These are phyloP conservation scores for Rhamphomyia laevipes DNA, from an alignment of 2,888 invertebrate species.

Conservation along the genomic window DNA sequence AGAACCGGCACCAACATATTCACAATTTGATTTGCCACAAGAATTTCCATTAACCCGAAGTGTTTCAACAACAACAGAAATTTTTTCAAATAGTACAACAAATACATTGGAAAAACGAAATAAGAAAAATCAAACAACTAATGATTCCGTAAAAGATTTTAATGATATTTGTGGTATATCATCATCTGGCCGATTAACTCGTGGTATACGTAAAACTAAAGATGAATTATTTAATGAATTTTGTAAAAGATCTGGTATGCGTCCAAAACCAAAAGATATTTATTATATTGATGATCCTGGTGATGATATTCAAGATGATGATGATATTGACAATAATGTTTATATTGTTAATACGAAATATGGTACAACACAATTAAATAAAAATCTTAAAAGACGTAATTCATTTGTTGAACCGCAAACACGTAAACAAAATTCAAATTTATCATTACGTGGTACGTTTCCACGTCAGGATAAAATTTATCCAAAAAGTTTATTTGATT, in stretches of 20 bases:
- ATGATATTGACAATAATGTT: conserved; percentile 13
- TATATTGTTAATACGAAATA: conserved; percentile 18
- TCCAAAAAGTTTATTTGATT: conserved; percentile 23
- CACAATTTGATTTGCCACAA: conserved; percentile 23
- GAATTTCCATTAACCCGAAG: conserved; percentile 35
- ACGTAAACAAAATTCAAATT: conserved; percentile 30
- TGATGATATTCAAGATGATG: conserved; percentile 4
- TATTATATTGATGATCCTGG: conserved; percentile 28
- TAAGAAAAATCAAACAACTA: conserved; percentile 12
- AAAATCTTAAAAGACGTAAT: conserved; percentile 21
- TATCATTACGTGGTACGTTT: conserved; percentile 26
- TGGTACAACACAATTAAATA: background rate
- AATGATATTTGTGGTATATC: conserved; percentile 29
- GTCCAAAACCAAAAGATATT: conserved; percentile 34
- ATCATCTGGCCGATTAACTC: conserved; percentile 4
- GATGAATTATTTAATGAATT: conserved; percentile 36
- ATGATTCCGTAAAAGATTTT: conserved; percentile 10
- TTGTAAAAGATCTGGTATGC: conserved; percentile 31
- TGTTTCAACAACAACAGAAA: conserved; percentile 36
- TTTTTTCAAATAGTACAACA: conserved; percentile 20
- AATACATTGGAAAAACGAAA: conserved; percentile 8
- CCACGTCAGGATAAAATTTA: conserved; percentile 17
- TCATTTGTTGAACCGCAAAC: conserved; percentile 26
- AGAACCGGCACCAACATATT: conserved; percentile 21
- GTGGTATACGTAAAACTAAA: conserved; percentile 32